Conservation (phyloP, 2,113 vertebrate genomes). For the Hemicordylus capensis region DNA sequence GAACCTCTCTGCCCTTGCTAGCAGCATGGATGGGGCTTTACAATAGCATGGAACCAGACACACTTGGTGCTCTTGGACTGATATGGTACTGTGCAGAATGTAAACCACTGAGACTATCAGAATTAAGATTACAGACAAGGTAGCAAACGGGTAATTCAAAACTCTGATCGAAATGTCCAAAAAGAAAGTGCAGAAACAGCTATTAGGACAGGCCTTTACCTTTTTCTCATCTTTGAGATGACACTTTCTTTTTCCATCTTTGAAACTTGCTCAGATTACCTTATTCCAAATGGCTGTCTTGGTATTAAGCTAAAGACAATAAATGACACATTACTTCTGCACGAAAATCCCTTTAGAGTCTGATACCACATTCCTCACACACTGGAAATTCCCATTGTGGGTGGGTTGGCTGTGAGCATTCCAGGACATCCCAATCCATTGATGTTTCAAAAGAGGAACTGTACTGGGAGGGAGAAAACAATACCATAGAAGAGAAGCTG, state of each 20-base stretch:
- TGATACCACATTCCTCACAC: neutral
- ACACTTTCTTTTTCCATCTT: neutral
- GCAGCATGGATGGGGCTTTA: too few relatives aligned
- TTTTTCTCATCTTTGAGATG: neutral
- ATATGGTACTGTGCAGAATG: too few relatives aligned
- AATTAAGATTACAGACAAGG: neutral
- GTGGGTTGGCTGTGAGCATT: neutral
- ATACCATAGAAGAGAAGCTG: fast-evolving
- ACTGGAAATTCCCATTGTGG: neutral
- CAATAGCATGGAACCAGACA: too few relatives aligned
- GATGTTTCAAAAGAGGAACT: neutral
- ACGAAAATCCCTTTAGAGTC: neutral
- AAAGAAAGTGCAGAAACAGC: neutral
- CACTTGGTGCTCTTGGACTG: too few relatives aligned
- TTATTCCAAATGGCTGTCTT: neutral
- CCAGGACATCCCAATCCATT: neutral
- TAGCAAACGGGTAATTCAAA: neutral
- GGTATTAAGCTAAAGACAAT: neutral
- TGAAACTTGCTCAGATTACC: neutral
- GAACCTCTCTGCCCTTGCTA: too few relatives aligned
- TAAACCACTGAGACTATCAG: too few relatives aligned
- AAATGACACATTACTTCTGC: fast-evolving
- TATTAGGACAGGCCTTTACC: fast-evolving
- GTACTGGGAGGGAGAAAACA: neutral
- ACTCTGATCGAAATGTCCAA: neutral